phyloP scores from a whole-genome alignment of 2,888 invertebrate species.

The Noctua janthe region DNA sequence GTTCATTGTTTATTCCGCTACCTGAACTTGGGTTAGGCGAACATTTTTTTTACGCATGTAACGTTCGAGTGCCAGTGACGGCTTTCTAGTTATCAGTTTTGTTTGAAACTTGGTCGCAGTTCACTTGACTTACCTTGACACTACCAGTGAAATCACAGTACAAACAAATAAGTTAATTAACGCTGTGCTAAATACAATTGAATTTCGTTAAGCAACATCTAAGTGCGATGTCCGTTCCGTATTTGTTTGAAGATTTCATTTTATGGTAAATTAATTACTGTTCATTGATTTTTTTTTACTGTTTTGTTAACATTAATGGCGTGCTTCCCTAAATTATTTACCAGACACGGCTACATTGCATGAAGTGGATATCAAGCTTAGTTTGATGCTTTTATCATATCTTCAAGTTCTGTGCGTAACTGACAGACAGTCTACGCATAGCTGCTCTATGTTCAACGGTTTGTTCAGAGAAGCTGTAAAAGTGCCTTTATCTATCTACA shows the following conservation, averaged over 20 bases:
- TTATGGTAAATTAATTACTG: background rate
- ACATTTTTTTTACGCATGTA: background rate
- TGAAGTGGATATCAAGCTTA: background rate
- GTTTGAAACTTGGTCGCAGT: slow-evolving; percentile 9
- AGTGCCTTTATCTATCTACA: background rate
- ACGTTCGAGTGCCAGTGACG: background rate
- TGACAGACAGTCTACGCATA: too few species aligned
- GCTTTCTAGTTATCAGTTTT: background rate
- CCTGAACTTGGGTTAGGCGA: slow-evolving; percentile 21
- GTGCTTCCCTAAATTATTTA: background rate
- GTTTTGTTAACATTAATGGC: background rate
- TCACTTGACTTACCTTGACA: slow-evolving; percentile 10
- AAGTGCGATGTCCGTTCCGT: background rate
- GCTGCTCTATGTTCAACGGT: background rate
- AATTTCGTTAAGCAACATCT: slow-evolving; percentile 2
- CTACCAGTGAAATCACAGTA: slow-evolving; percentile 3
- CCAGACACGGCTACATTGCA: background rate
- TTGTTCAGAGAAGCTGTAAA: background rate
- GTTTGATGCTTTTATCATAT: background rate
- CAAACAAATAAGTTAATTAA: slow-evolving; percentile 17
- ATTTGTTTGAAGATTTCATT: background rate
- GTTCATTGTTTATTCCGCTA: slow-evolving; percentile 11
- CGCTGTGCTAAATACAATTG: slow-evolving; percentile 11
- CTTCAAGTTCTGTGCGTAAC: background rate
- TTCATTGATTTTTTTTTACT: background rate